Conservation (phyloP, 2,888 invertebrate genomes). For the Idaea straminata region DNA sequence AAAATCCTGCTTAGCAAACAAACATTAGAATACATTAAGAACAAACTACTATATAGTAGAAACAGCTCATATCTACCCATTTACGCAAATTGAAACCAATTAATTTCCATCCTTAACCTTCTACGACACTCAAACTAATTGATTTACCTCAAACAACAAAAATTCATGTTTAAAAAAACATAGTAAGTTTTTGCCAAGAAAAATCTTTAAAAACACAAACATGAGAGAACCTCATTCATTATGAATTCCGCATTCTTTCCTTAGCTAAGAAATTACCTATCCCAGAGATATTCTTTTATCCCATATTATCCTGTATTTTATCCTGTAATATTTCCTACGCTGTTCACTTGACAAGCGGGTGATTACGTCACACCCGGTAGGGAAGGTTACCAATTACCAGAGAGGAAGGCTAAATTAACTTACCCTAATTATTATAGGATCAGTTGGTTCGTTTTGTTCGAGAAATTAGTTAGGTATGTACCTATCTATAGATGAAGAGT, state of each 20-base stretch:
- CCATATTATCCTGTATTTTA: slow-evolving; percentile 1
- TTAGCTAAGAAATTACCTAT: not conserved
- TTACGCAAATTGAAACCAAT: too few species aligned
- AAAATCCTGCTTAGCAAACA: too few species aligned
- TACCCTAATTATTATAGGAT: not conserved
- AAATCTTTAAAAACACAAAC: not conserved
- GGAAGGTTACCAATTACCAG: not conserved
- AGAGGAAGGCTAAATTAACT: not conserved
- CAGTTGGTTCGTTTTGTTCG: not conserved
- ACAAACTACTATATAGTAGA: too few species aligned
- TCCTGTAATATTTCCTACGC: not conserved
- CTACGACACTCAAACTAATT: not conserved
- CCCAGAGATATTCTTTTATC: not conserved
- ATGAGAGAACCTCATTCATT: not conserved
- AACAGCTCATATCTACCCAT: too few species aligned
- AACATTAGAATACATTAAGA: too few species aligned
- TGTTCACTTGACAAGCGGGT: not conserved
- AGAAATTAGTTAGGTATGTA: not conserved
- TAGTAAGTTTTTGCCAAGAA: not conserved
- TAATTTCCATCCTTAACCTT: not conserved
- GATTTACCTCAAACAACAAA: not conserved
- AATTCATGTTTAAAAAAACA: not conserved
- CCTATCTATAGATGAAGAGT: not conserved
- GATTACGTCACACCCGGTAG: not conserved
- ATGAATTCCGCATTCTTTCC: slow-evolving; percentile 1